Conservation (phyloP, 1,140 invertebrate genomes). For the Pseudachorutes palmiensis region DNA sequence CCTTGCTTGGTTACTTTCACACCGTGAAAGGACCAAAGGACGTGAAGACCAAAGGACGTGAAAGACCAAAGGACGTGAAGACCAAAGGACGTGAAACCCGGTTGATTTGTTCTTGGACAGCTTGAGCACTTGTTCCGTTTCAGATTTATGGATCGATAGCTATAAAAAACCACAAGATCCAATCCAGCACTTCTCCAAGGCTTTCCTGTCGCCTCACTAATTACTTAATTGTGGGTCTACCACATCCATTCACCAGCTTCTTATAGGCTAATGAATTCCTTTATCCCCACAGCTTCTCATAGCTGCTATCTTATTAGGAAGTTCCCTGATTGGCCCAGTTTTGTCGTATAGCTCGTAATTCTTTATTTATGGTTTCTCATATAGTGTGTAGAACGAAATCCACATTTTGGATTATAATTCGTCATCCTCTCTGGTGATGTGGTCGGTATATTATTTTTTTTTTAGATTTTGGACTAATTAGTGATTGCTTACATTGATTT, state of each 20-base stretch:
- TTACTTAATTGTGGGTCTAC: background rate
- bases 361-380: background rate
- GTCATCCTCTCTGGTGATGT: background rate
- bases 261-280: background rate
- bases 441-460: background rate
- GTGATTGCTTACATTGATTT: constrained; percentile 9
- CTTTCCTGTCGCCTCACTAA: background rate
- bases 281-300: no score
- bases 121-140: no score
- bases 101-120: no score
- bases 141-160: no score
- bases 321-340: background rate
- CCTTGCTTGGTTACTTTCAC: background rate
- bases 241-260: background rate
- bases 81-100: no score
- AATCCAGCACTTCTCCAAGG: background rate
- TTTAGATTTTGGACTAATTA: background rate
- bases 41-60: no score
- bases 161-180: no score
- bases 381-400: background rate
- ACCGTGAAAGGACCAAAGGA: no score
- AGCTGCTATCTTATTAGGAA: background rate
- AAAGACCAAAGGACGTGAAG: no score
- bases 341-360: background rate
- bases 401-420: background rate